Evolutionary conservation across 2,797 vertebrate genomes (phyloP).

Genomic region (Australoheros facetus): DNA sequence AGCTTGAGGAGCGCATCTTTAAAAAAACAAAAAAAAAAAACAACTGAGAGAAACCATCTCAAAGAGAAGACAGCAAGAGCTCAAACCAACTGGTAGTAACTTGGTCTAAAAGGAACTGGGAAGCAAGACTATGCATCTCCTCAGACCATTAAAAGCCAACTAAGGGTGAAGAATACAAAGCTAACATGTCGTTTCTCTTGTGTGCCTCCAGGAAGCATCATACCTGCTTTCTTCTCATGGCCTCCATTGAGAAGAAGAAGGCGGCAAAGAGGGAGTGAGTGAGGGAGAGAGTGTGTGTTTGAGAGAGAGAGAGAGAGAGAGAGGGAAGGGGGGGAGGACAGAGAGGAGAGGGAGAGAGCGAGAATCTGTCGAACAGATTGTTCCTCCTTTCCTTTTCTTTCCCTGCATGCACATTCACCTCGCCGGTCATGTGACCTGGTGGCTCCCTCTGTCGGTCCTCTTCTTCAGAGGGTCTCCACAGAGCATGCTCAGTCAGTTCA

Average conservation of each 20-base stretch:
- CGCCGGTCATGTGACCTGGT: conserved; percentile 80
- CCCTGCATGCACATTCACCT: conserved; percentile 81
- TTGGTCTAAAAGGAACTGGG: conserved; percentile 45
- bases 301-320: conserved; percentile 12
- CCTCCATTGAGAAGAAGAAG: conserved; percentile 81
- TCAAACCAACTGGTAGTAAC: conserved; percentile 47
- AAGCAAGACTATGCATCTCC: conserved; percentile 45
- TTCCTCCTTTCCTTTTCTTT: conserved; percentile 80
- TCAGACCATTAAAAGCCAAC: conserved; percentile 64
- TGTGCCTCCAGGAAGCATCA: conserved; percentile 77
- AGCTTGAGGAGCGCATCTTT: conserved; percentile 25
- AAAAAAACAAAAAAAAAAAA: conserved; percentile 18
- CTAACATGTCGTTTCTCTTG: conserved; percentile 56
- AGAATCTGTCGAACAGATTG: conserved; percentile 79
- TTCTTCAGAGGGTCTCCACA: conserved; percentile 76
- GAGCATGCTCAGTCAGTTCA: conserved; percentile 82
- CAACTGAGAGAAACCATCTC: neutral
- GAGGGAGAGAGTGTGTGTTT: conserved; percentile 22
- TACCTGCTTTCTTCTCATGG: conserved; percentile 85
- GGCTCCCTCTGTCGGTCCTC: conserved; percentile 83
- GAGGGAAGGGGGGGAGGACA: conserved; percentile 8
- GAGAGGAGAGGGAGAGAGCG: conserved; percentile 40
- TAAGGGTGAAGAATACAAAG: conserved; percentile 41
- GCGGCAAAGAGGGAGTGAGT: conserved; percentile 53
- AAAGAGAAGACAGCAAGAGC: conserved; percentile 31